phyloP scores from a whole-genome alignment of 2,888 invertebrate species.

The Cerceris ruficornis region DNA sequence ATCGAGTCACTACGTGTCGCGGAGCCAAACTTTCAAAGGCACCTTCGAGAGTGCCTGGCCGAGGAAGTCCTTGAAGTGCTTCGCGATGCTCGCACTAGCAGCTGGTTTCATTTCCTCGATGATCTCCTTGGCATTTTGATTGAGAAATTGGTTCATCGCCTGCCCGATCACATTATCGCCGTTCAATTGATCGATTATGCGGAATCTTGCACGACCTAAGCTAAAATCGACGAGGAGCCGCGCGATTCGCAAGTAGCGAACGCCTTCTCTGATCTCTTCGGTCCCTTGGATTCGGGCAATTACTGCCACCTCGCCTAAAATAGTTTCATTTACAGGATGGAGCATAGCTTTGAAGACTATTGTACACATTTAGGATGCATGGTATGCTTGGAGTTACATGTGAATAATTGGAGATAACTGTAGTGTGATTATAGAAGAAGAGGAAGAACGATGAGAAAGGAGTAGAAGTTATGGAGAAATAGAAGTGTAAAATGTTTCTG shows the following conservation, averaged over 20 bases:
- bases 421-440: too few species aligned
- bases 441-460: too few species aligned
- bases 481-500: too few species aligned
- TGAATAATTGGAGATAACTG: too few species aligned
- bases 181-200: slow-evolving; percentile 88
- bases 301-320: slow-evolving; percentile 87
- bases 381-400: too few species aligned
- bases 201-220: slow-evolving; percentile 87
- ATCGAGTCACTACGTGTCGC: slow-evolving; percentile 63
- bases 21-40: slow-evolving; percentile 88
- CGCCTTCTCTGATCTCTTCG: slow-evolving; percentile 84
- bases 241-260: slow-evolving; percentile 87
- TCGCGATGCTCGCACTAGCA: slow-evolving; percentile 87
- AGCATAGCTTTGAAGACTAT: too few species aligned
- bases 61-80: slow-evolving; percentile 88
- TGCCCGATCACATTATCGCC: slow-evolving; percentile 90
- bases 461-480: too few species aligned
- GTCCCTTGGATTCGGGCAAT: slow-evolving; percentile 88
- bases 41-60: slow-evolving; percentile 88
- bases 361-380: too few species aligned
- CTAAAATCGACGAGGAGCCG: slow-evolving; percentile 88
- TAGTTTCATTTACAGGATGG: not conserved
- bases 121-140: slow-evolving; percentile 91
- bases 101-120: slow-evolving; percentile 92
- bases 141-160: slow-evolving; percentile 92